Base-by-base conservation (phyloP, 2,797 vertebrate genomes). In the Gobio occitaniae region DNA sequence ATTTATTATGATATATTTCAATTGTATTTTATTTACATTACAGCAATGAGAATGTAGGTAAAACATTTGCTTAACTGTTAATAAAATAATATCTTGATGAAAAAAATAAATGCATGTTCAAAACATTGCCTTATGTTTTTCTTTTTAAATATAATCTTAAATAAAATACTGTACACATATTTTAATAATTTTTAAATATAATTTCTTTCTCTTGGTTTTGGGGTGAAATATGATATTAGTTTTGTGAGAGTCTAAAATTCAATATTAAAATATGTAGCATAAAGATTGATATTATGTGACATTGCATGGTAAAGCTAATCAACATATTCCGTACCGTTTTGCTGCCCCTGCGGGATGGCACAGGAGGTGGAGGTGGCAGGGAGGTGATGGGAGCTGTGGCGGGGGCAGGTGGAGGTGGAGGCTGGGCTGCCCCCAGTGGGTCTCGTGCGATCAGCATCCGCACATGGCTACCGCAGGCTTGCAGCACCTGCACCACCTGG, bases 401-500 rank as follows among this genome's bases (percentile, higher is more conserved):
- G 1, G 97, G 97, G 2, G 96, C 90, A 0, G 96, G 95, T 0
- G 97, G 97, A 1, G 94, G 92, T 2, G 95, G 93, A 91, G 90
- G 70, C 0, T 89, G 79, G 50, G 89, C 59, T 74, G 93, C 94
- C 36, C 91, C 94, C 13, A 48, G 83, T 0, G 95, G 96, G 72
- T 97, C 94, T 71, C 98, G 94, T 1, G 98, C 98, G 1, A 99
- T 93, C 0, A 97, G 89, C 97, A 99, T 97, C 87, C 92, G 93
- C 72, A 99, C 97, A 0, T 90, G 93, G 89, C 94, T 97, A 59
- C 98, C 98, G 9, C 98, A 99, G 41, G 93, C 96, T 86, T 97
- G 97, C 85, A 99, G 92, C 83, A 98, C 97, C 82, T 96, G 95
- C 1, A 98, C 98, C 2, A 99, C 97, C 89, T 99, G 97, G 88